These are phyloP conservation scores for Zygaena filipendulae DNA, from an alignment of 2,888 invertebrate genomes.

Conservation along the genomic window DNA sequence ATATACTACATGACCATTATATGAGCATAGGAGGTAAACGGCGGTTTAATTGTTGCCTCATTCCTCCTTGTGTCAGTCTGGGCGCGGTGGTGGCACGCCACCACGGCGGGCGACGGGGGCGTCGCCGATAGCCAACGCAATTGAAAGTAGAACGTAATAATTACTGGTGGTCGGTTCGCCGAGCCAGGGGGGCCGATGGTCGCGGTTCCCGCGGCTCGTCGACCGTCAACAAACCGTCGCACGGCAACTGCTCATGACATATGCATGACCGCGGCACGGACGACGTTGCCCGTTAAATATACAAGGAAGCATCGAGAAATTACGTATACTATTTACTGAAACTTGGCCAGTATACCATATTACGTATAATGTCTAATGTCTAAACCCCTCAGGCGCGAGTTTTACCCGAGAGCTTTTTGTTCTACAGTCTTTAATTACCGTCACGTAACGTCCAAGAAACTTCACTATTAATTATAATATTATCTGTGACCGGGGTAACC, in stretches of 20 bases:
- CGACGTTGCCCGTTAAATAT: slow-evolving; percentile 55
- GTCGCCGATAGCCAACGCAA: slow-evolving; percentile 45
- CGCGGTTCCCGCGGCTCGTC: slow-evolving; percentile 53
- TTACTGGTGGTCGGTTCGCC: slow-evolving; percentile 44
- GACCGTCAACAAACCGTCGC: slow-evolving; percentile 66
- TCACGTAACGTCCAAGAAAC: too few species aligned
- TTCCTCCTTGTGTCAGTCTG: slow-evolving; percentile 33
- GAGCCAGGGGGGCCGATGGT: slow-evolving; percentile 37
- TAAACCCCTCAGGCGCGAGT: slow-evolving; percentile 12
- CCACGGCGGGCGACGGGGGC: too few species aligned
- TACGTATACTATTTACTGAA: too few species aligned
- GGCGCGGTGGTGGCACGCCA: slow-evolving; percentile 23
- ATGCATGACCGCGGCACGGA: slow-evolving; percentile 60
- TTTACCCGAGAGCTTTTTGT: too few species aligned
- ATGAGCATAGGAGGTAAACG: slow-evolving; percentile 37
- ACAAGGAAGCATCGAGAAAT: slow-evolving; percentile 59
- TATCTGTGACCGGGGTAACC: too few species aligned
- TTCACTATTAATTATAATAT: too few species aligned
- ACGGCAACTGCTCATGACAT: slow-evolving; percentile 66
- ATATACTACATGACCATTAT: slow-evolving; percentile 35
- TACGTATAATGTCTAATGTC: slow-evolving; percentile 8
- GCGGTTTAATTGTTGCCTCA: slow-evolving; percentile 58
- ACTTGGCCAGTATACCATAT: too few species aligned
- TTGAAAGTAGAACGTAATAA: slow-evolving; percentile 60
- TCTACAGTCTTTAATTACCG: too few species aligned